Evolutionary conservation across 2,888 invertebrate species (phyloP), one percentile per base, ranked within the genome.

Genomic region (Rambutsinella grinnellia): DNA sequence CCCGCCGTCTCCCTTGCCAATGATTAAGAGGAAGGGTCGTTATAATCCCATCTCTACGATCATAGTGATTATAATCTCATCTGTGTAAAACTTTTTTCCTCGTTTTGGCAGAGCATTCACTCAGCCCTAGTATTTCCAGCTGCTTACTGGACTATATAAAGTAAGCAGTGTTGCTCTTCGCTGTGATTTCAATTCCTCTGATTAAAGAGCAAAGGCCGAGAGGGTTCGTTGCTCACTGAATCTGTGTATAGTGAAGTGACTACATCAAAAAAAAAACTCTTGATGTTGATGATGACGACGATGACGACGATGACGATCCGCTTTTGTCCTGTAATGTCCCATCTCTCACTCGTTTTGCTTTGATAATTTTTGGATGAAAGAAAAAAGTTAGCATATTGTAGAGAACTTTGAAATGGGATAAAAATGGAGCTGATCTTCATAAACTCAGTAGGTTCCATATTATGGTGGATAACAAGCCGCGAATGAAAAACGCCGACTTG

Each of bases 41-140:
- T 70, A 70, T 70, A 70, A 70, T 63, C 70, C 70, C 62, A 70
- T 70, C 70, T n/a, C n/a, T 70, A 63, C 44, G 63, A 67, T 62
- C 62, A 54, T 10, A 56, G 70, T 70, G 70, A 70, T 70, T 70
- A 70, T 70, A 70, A 70, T 70, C 70, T 70, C 70, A 70, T 70
- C 62, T 44, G 56, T 36, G 36, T 36, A 36, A 36, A 36, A 36
- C 6, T 36, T 36, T 36, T 36, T 36, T 5, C 36, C 36, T 36
- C n/a, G n/a, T n/a, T n/a, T 36, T 36, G 36, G 6, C 36, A 36
- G 13, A 36, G 6, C 13, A 8, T 36, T n/a, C n/a, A n/a, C n/a
- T n/a, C n/a, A n/a, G n/a, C n/a, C n/a, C 24, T n/a, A 13, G 57
- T 23, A 44, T 61, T 47, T 70, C 62, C 62, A 62, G 62, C 70